Evolutionary conservation across 2,113 vertebrate species (phyloP).

Genomic region (Beaufortia kweichowensis): DNA sequence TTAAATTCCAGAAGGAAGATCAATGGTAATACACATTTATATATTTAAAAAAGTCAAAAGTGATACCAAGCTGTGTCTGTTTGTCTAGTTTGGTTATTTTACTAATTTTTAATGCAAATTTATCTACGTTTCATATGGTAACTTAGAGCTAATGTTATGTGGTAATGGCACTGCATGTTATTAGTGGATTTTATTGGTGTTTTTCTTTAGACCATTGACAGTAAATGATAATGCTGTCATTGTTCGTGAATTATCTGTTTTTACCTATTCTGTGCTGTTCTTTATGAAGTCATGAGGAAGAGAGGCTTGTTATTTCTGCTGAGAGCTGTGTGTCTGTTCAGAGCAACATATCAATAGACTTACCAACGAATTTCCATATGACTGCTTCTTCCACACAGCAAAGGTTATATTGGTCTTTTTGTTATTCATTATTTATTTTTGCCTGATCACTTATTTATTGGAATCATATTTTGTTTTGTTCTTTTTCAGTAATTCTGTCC

Average conservation of each 20-base stretch:
- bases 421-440: neutral
- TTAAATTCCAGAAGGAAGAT: slow-evolving; percentile 7
- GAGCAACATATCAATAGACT: slow-evolving; percentile 2
- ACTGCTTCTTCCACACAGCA: neutral
- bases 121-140: too few relatives aligned
- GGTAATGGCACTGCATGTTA: too few relatives aligned
- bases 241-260: neutral
- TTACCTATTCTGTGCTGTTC: neutral
- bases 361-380: neutral
- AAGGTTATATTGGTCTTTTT: slow-evolving; percentile 8
- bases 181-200: too few relatives aligned
- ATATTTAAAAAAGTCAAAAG: neutral
- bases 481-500: neutral
- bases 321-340: slow-evolving; percentile 25
- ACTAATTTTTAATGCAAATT: too few relatives aligned
- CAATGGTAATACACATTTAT: slow-evolving; percentile 7
- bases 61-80: too few relatives aligned
- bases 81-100: neutral
- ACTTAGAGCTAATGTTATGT: too few relatives aligned
- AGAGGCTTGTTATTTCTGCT: neutral
- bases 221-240: neutral
- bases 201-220: too few relatives aligned
- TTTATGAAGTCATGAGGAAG: neutral
- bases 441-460: neutral
- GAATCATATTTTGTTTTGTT: neutral